Evolutionary conservation across 2,888 invertebrate species (phyloP), one percentile per base, ranked within the genome.

Genomic region (Leucophora obtusa): DNA sequence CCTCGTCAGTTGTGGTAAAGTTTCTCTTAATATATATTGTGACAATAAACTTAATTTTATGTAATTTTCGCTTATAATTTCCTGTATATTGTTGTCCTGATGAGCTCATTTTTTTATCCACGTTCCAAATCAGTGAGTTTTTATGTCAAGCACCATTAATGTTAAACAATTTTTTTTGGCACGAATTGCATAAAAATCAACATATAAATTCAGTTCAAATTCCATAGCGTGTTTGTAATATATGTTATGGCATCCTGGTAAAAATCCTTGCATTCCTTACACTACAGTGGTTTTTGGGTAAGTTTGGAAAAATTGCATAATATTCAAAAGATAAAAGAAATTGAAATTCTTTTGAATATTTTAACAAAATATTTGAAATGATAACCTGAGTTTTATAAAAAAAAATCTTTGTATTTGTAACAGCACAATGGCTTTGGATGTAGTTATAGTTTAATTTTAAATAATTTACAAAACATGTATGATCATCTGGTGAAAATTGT

Each of bases 131-230:
- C 70, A 70, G 35, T 65, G 76, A 15, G n/a, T 56, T 70, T 70
- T 18, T 17, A n/a, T 70, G 58, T 70, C 70, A 70, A 43, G 21
- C 58, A 63, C 47, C 51, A 53, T 59, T 38, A 70, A 18, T 56
- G 47, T 60, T 35, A 76, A n/a, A 76, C 70, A 63, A 70, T 62
- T 69, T 75, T 63, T 69, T 76, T 70, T 69, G 56, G 69, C 69
- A 76, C 69, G 75, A 69, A 24, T 33, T 47, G 7, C 28, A 6
- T 28, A 47, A 47, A 47, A n/a, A 1, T 7, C 3, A 47, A 47
- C 43, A 47, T n/a, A 47, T 47, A n/a, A n/a, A 47, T n/a, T 47
- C 4, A 47, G n/a, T 38, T 38, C 11, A 38, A 11, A 38, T 38
- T 11, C 4, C 8, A 38, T 11, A 7, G 28, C 7, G 38, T 38